Percentiles rank a stretch among this genome's conserved stretches.
These are phyloP conservation scores for Eupithecia subumbrata DNA, from an alignment of 2,888 invertebrate species.

Conservation along the genomic window DNA sequence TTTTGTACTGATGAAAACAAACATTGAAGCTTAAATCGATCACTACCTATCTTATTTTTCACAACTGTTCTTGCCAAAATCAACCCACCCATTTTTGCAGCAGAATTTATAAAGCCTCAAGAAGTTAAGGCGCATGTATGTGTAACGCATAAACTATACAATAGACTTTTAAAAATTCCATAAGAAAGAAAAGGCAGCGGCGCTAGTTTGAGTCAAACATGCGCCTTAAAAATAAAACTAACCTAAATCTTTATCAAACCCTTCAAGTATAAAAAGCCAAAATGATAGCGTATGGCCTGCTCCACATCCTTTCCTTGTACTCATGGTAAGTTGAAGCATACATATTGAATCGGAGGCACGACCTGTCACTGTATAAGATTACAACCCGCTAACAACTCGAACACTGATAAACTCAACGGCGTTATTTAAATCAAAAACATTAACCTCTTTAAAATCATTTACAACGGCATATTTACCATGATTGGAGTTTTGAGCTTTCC, in stretches of 20 bases:
- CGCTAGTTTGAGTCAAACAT: too few species aligned
- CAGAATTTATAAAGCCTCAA: constrained; percentile 1
- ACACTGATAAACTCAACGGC: constrained; percentile 37
- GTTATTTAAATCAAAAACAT: not conserved
- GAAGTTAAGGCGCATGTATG: too few species aligned
- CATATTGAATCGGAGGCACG: constrained; percentile 40
- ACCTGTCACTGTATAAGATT: constrained; percentile 52
- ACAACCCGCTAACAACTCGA: constrained; percentile 50
- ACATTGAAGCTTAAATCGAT: not conserved
- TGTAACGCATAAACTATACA: too few species aligned
- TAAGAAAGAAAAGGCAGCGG: too few species aligned
- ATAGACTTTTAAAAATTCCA: too few species aligned
- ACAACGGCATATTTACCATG: too few species aligned
- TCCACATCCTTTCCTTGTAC: constrained; percentile 19
- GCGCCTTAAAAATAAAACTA: constrained; percentile 3
- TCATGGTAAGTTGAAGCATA: constrained; percentile 28
- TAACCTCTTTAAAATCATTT: not conserved
- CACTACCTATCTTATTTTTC: not conserved
- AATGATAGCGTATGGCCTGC: constrained; percentile 8
- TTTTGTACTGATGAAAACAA: too few species aligned
- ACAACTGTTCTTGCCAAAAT: not conserved
- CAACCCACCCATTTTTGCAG: not conserved
- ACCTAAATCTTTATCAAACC: constrained; percentile 22
- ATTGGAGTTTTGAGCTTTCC: too few species aligned
- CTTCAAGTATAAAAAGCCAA: constrained; percentile 8